These are phyloP conservation scores for Gastrophysa polygoni DNA, from an alignment of 2,888 invertebrate species.

Conservation along the genomic window DNA sequence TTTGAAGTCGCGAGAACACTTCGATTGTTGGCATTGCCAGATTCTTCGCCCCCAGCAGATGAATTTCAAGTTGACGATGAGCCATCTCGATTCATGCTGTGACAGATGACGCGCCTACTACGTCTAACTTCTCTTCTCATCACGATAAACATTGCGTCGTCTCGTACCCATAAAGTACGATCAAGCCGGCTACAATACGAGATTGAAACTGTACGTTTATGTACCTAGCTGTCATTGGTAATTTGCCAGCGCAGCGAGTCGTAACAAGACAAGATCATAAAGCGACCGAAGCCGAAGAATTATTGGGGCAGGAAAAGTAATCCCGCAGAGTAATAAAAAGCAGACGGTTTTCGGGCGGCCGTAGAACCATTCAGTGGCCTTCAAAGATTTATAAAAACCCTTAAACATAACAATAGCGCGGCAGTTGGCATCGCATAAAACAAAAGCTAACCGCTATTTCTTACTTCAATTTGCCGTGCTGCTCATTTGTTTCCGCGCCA, in stretches of 20 bases:
- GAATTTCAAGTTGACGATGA: no score
- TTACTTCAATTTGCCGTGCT: conserved; percentile 60
- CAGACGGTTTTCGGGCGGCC: conserved; percentile 43
- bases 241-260: conserved; percentile 40
- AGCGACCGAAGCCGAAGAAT: conserved; percentile 36
- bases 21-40: no score
- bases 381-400: conserved; percentile 55
- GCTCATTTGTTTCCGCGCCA: conserved; percentile 60
- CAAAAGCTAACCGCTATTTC: conserved; percentile 61
- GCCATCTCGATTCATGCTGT: no score
- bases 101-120: background rate
- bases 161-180: conserved; percentile 31
- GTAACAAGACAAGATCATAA: conserved; percentile 43
- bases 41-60: no score
- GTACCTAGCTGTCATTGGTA: conserved; percentile 43
- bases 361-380: conserved; percentile 49
- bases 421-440: conserved; percentile 60
- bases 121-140: conserved; percentile 13
- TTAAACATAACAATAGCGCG: conserved; percentile 57
- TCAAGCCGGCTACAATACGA: conserved; percentile 37
- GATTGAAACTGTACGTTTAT: conserved; percentile 45
- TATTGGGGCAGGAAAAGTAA: conserved; percentile 45
- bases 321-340: conserved; percentile 54
- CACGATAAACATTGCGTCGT: conserved; percentile 29
- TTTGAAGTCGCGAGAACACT: no score